Evolutionary conservation across 2,113 vertebrate species (phyloP).

Genomic region (Smithornis capensis): DNA sequence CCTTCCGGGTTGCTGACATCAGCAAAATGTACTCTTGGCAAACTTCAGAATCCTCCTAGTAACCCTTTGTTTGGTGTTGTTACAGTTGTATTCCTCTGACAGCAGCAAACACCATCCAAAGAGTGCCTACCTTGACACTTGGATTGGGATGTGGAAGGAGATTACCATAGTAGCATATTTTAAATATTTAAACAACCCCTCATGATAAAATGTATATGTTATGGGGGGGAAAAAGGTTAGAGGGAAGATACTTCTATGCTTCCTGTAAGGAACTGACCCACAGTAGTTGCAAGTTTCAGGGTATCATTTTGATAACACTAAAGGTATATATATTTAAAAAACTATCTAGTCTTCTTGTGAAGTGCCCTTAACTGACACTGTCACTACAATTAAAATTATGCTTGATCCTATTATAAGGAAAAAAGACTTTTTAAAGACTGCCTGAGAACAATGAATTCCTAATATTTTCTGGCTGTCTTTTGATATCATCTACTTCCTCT

Average conservation of each 20-base stretch:
- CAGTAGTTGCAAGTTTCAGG: not conserved
- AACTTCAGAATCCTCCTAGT: conserved; percentile 66
- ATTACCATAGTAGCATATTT: not conserved
- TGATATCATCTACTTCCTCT: not conserved
- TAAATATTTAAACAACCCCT: not conserved
- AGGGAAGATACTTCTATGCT: not conserved
- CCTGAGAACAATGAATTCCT: not conserved
- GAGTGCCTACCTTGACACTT: not conserved
- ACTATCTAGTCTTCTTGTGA: not conserved
- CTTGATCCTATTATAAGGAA: not conserved
- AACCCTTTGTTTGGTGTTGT: conserved; percentile 75
- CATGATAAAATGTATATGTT: not conserved
- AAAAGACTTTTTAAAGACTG: not conserved
- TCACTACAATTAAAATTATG: not conserved
- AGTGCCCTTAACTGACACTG: not conserved
- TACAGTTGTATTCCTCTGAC: conserved; percentile 29
- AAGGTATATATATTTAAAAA: not conserved
- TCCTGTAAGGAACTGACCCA: not conserved
- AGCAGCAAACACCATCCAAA: conserved; percentile 38
- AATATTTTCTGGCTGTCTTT: not conserved
- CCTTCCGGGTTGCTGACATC: conserved; percentile 79
- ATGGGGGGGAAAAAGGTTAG: fast-evolving
- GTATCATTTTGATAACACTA: not conserved
- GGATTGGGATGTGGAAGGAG: not conserved
- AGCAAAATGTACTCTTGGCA: conserved; percentile 73